A percentile compares a stretch with the other conserved stretches of the same genome.
Conservation (phyloP, 2,888 invertebrate genomes). For the Chymomyza caudatula region DNA sequence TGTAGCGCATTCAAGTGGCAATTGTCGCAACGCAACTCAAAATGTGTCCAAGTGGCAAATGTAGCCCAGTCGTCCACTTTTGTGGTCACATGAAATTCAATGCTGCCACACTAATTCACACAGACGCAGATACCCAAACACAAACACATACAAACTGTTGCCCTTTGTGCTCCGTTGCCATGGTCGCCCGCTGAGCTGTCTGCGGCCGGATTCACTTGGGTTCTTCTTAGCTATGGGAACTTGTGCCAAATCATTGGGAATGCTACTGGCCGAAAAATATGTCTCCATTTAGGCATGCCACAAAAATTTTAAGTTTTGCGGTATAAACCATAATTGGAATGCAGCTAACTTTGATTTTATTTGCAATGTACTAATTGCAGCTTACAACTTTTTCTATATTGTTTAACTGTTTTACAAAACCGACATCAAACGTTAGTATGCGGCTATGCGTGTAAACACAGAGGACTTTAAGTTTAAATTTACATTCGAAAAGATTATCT, state of each 20-base stretch:
- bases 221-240: background rate
- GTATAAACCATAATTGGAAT: background rate
- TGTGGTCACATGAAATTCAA: conserved; percentile 41
- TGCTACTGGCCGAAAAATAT: too few species aligned
- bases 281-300: background rate
- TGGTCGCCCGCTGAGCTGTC: background rate
- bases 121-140: background rate
- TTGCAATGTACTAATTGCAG: background rate
- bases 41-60: conserved; percentile 5
- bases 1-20: conserved; percentile 50
- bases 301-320: background rate
- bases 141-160: conserved; percentile 18
- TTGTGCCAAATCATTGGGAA: background rate
- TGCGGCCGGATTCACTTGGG: background rate
- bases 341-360: background rate
- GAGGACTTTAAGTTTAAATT: too few species aligned
- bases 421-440: too few species aligned
- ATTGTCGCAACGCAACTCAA: conserved; percentile 36
- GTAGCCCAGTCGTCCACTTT: conserved; percentile 15
- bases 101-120: conserved; percentile 2
- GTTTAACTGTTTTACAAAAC: too few species aligned
- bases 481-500: too few species aligned
- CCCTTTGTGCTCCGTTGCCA: conserved; percentile 11
- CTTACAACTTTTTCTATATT: too few species aligned
- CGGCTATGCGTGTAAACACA: too few species aligned